These are phyloP conservation scores for Linepithema humile DNA, from an alignment of 1,140 invertebrate species.

Conservation along the genomic window DNA sequence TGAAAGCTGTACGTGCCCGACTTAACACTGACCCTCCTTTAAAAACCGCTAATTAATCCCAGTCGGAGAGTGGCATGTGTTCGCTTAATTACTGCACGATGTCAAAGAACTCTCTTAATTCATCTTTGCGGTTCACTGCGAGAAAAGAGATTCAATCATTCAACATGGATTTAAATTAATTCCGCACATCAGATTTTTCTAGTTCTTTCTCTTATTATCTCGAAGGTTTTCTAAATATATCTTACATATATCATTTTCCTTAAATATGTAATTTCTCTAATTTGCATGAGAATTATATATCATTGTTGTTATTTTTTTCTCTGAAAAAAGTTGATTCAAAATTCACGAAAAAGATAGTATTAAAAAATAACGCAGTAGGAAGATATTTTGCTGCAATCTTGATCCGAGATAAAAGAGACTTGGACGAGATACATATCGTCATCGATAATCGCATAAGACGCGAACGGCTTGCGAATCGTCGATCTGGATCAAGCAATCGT, in stretches of 20 bases:
- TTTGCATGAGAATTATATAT: neutral
- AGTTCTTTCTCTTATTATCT: neutral
- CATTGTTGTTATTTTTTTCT: neutral
- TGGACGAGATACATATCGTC: neutral
- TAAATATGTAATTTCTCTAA: no score
- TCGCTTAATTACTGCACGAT: neutral
- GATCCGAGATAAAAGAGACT: constrained; percentile 8
- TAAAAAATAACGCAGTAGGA: neutral
- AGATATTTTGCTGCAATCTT: neutral
- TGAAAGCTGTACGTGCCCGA: neutral
- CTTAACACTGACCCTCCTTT: neutral
- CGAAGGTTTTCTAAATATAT: neutral
- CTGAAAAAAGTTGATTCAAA: neutral
- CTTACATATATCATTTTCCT: no score
- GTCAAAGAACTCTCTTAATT: constrained; percentile 19
- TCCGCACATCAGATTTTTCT: neutral
- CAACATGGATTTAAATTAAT: neutral
- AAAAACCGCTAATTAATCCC: constrained; percentile 7
- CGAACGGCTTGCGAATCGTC: neutral
- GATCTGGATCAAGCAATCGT: constrained; percentile 14
- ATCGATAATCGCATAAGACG: constrained; percentile 5
- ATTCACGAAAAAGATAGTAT: neutral
- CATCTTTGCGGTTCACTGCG: neutral
- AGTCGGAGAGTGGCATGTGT: neutral
- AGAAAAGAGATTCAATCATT: constrained; percentile 12